Evolutionary conservation across 2,797 vertebrate species (phyloP), one percentile per base, ranked within the genome.

Genomic region (Sarcophilus harrisii): DNA sequence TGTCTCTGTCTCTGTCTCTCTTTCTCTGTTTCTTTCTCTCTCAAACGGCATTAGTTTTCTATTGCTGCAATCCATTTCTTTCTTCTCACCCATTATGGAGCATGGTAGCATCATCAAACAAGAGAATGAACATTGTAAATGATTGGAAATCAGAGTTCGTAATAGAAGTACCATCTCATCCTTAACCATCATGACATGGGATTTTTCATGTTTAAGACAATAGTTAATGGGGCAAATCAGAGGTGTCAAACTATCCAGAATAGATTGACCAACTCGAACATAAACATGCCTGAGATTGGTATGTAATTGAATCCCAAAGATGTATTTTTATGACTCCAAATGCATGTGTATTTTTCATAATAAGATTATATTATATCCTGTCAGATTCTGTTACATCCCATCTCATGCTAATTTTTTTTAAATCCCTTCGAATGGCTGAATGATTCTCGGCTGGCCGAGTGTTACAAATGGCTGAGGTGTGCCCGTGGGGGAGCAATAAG

Each of bases 201-300:
- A 87, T 92, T 93, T 95, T 96, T 97, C 57, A 96, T 90, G 90
- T 94, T 96, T 94, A 95, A 96, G 92, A 73, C 57, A 93, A 91
- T 9, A 91, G 66, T 93, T 92, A 96, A 95, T 93, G 92, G 58
- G n/a, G 49, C 73, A 97, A 91, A 94, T 45, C 57, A 57, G 92
- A 58, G n/a, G 52, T 57, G 55, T 57, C 93, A 96, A 97, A 96
- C 93, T 73, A 89, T 94, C 90, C 92, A 89, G 90, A 95, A 93
- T 90, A 92, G 96, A 96, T 96, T 81, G 58, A 94, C 28, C 93
- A 95, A 93, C 96, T 96, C 24, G 93, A 95, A 91, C 58, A 94
- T 94, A 93, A 95, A 92, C 16, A 91, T 57, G 94, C 52, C 93
- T 90, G 18, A 73, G 54, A 95, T 90, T 38, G 9, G 93, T 81